Conservation (phyloP, 2,888 invertebrate species). For the Drosophila robusta region DNA sequence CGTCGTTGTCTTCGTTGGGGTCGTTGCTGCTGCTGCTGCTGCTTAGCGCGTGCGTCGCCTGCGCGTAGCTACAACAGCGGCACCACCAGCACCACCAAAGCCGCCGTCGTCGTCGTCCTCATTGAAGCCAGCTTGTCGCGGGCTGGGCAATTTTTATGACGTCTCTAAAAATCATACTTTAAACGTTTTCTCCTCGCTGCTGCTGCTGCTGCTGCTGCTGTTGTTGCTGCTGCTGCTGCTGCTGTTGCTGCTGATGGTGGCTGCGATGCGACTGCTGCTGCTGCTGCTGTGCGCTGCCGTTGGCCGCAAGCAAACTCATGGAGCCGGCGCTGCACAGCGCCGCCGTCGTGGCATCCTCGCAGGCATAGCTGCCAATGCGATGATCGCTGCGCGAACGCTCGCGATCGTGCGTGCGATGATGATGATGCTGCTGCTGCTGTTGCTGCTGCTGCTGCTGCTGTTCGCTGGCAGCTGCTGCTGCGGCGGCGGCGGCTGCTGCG, state of each 20-base stretch:
- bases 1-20: conserved; percentile 12
- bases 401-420: conserved; percentile 75
- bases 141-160: conserved; percentile 85
- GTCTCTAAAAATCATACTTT: conserved; percentile 86
- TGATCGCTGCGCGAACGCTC: conserved; percentile 83
- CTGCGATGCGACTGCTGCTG: conserved; percentile 56
- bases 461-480: conserved; percentile 46
- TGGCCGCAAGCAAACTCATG: conserved; percentile 59
- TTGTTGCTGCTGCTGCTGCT: conserved; percentile 66
- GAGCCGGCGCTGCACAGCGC: conserved; percentile 62
- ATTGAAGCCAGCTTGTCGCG: conserved; percentile 59
- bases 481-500: conserved; percentile 44
- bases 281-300: conserved; percentile 52
- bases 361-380: conserved; percentile 80
- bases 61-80: conserved; percentile 30
- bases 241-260: conserved; percentile 45
- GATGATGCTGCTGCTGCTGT: conserved; percentile 64
- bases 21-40: conserved; percentile 25
- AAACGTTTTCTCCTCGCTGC: conserved; percentile 85
- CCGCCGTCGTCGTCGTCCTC: conserved; percentile 33
- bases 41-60: conserved; percentile 68
- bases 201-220: conserved; percentile 83
- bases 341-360: conserved; percentile 66
- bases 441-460: conserved; percentile 58
- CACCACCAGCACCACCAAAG: conserved; percentile 9